Conservation (phyloP, 92 coral and sea anemone genomes). For the Zoanthus gigantus region DNA sequence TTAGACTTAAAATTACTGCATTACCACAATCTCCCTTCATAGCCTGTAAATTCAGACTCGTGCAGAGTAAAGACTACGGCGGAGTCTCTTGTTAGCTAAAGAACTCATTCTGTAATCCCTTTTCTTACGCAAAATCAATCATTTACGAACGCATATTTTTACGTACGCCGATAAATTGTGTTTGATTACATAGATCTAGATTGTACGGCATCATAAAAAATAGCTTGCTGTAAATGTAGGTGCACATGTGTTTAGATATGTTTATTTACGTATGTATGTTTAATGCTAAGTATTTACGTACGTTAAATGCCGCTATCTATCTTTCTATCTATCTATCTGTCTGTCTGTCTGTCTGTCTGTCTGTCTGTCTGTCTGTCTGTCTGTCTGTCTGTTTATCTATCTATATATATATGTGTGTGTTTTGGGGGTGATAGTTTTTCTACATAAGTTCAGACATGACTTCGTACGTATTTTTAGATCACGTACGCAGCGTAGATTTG, state of each 20-base stretch:
- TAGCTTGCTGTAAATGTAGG: neutral
- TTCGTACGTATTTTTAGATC: neutral
- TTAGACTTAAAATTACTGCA: too few relatives aligned
- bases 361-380: too few relatives aligned
- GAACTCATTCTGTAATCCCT: too few relatives aligned
- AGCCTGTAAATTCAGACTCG: too few relatives aligned
- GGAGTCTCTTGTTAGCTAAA: too few relatives aligned
- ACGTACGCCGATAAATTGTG: neutral
- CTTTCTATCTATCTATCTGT: too few relatives aligned
- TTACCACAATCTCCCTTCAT: too few relatives aligned
- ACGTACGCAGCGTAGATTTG: neutral
- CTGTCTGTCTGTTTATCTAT: neutral
- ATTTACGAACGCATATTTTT: neutral
- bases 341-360: too few relatives aligned
- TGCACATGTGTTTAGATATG: neutral
- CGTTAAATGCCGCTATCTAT: neutral
- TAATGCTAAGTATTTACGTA: neutral
- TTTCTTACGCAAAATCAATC: neutral
- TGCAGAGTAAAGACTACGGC: too few relatives aligned
- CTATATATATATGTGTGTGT: neutral
- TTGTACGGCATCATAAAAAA: neutral
- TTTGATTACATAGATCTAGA: too few relatives aligned
- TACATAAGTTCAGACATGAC: neutral
- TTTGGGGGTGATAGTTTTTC: too few relatives aligned
- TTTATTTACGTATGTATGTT: neutral